These are phyloP conservation scores for Metellina segmentata DNA, from an alignment of 2,888 invertebrate species.

Conservation along the genomic window DNA sequence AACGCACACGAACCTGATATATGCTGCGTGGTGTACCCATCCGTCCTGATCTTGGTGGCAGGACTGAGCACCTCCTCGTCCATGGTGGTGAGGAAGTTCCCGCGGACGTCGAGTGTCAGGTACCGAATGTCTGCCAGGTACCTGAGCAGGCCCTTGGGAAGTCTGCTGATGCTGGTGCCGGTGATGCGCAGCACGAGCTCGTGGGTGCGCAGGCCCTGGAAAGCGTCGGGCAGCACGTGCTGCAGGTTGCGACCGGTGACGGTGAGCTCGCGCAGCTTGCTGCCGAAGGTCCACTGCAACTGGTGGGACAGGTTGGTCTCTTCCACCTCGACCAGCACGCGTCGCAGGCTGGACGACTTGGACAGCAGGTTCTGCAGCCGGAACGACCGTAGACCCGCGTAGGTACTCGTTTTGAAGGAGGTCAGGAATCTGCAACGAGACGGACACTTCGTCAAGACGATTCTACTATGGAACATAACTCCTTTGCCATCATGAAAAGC, in stretches of 20 bases:
- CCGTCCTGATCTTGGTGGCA: constrained; percentile 81
- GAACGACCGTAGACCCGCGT: constrained; percentile 78
- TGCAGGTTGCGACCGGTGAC: constrained; percentile 89
- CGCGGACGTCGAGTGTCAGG: constrained; percentile 89
- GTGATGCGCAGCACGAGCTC: constrained; percentile 87
- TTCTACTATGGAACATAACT: too few species aligned
- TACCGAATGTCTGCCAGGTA: constrained; percentile 85
- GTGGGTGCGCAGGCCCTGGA: constrained; percentile 84
- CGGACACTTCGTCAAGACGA: not conserved
- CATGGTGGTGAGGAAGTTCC: constrained; percentile 89
- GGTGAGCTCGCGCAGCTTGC: constrained; percentile 89
- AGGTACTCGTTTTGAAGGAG: constrained; percentile 78
- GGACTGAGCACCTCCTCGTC: constrained; percentile 92
- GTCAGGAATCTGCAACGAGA: constrained; percentile 75
- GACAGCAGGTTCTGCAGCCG: constrained; percentile 78
- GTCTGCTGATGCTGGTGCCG: constrained; percentile 77
- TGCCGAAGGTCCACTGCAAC: constrained; percentile 88
- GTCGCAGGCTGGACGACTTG: constrained; percentile 74
- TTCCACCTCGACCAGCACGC: constrained; percentile 85
- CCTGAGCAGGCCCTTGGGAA: constrained; percentile 77
- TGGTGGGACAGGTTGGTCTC: constrained; percentile 89
- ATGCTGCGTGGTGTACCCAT: constrained; percentile 72
- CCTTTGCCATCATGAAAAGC: too few species aligned
- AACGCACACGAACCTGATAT: constrained; percentile 64
- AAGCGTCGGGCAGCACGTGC: constrained; percentile 88